phyloP scores from a whole-genome alignment of 2,888 invertebrate genomes.

The Pilophorus perplexus region DNA sequence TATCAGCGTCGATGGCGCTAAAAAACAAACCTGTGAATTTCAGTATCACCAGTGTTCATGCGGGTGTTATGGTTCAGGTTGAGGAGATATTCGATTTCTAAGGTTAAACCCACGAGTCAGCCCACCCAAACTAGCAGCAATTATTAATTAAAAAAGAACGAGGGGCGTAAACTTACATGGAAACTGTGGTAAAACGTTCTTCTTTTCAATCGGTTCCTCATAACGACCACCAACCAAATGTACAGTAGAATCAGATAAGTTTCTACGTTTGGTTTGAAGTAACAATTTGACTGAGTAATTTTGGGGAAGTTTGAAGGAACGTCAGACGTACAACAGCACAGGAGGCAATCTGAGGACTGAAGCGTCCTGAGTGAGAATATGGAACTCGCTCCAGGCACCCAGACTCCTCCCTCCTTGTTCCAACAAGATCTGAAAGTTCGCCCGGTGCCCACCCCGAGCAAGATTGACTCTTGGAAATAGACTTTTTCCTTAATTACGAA shows the following conservation, averaged over 20 bases:
- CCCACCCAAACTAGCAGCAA: too few species aligned
- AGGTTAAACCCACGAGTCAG: too few species aligned
- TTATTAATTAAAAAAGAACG: too few species aligned
- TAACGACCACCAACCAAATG: neutral
- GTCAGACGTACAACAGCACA: neutral
- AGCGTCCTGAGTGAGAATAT: neutral
- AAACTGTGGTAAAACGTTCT: slow-evolving; percentile 33
- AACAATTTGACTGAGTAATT: neutral
- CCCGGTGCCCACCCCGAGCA: neutral
- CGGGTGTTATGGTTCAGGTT: too few species aligned
- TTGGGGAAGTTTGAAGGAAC: too few species aligned
- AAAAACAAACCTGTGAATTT: too few species aligned
- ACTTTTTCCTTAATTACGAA: neutral
- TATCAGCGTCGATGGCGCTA: too few species aligned
- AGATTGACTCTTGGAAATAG: neutral
- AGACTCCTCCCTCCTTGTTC: neutral
- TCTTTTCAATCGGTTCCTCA: slow-evolving; percentile 30
- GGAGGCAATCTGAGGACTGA: neutral
- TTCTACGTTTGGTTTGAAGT: neutral
- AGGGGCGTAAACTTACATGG: slow-evolving; percentile 26
- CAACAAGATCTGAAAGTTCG: neutral
- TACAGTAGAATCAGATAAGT: slow-evolving; percentile 2
- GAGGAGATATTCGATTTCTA: too few species aligned
- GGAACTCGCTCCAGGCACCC: neutral
- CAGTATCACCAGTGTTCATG: too few species aligned